Evolutionary conservation across 1,140 invertebrate species (phyloP).

Genomic region (Drosophila azteca): DNA sequence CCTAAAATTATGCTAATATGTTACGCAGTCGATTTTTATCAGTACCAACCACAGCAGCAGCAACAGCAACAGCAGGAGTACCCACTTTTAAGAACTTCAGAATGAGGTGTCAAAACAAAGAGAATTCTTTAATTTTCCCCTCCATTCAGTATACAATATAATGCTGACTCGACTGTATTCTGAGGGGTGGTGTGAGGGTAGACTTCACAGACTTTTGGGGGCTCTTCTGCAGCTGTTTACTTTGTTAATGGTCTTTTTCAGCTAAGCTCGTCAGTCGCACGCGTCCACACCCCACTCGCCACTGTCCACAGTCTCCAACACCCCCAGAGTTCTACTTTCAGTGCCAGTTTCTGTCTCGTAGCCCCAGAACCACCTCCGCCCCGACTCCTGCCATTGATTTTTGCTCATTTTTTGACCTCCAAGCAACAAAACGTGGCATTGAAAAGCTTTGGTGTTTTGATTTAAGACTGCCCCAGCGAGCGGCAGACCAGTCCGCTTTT

Average conservation of each 20-base stretch:
- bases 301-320: neutral
- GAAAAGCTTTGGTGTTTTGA: constrained; percentile 66
- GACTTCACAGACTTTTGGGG: constrained; percentile 42
- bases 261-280: constrained; percentile 68
- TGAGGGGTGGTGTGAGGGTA: constrained; percentile 10
- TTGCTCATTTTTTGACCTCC: constrained; percentile 72
- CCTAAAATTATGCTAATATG: constrained; percentile 46
- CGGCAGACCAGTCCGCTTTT: constrained; percentile 33
- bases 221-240: constrained; percentile 74
- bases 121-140: constrained; percentile 56
- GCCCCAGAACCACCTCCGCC: neutral
- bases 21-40: constrained; percentile 25
- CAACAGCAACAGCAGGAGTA: constrained; percentile 7
- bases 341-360: neutral
- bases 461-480: constrained; percentile 47
- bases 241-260: constrained; percentile 82
- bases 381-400: constrained; percentile 52
- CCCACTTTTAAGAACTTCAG: neutral
- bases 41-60: neutral
- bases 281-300: constrained; percentile 16
- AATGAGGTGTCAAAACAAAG: constrained; percentile 72
- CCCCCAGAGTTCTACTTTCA: too few relatives aligned
- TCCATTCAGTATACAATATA: constrained; percentile 20
- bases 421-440: constrained; percentile 53
- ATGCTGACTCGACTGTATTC: constrained; percentile 64